Evolutionary conservation across 2,888 invertebrate species (phyloP).

Genomic region (Ellobium chinense): DNA sequence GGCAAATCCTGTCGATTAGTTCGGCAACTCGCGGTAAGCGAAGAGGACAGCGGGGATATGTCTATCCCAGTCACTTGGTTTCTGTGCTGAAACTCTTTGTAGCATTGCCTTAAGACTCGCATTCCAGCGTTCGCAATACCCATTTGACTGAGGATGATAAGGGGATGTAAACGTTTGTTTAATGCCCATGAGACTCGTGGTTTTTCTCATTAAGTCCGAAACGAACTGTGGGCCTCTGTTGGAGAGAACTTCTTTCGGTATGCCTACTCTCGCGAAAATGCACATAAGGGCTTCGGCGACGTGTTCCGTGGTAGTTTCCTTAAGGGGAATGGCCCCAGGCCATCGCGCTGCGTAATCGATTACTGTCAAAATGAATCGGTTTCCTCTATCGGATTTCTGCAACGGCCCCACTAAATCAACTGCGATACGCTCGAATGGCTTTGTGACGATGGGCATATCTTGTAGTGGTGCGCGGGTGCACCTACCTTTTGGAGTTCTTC

Average conservation of each 20-base stretch:
- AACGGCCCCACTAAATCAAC: background rate
- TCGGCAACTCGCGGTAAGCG: background rate
- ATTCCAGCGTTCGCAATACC: background rate
- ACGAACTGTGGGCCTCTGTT: background rate
- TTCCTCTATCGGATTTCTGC: background rate
- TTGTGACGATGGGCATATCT: background rate
- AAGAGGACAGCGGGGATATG: background rate
- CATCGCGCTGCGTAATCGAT: background rate
- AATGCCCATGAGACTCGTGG: background rate
- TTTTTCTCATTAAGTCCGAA: background rate
- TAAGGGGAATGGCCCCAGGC: background rate
- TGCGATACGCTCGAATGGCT: background rate
- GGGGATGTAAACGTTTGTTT: background rate
- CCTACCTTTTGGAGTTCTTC: no score
- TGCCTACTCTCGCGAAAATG: background rate
- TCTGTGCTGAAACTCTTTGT: background rate
- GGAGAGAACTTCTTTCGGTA: background rate
- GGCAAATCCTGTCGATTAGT: background rate
- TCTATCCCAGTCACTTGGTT: background rate
- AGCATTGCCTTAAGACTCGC: background rate
- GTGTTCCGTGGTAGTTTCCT: background rate
- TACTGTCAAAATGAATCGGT: no score
- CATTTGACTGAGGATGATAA: background rate
- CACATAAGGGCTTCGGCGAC: background rate
- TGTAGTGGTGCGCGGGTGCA: background rate